Evolutionary conservation across 1,140 invertebrate genomes (phyloP), one percentile per base, ranked within the genome.

Genomic region (Cotesia typhae): DNA sequence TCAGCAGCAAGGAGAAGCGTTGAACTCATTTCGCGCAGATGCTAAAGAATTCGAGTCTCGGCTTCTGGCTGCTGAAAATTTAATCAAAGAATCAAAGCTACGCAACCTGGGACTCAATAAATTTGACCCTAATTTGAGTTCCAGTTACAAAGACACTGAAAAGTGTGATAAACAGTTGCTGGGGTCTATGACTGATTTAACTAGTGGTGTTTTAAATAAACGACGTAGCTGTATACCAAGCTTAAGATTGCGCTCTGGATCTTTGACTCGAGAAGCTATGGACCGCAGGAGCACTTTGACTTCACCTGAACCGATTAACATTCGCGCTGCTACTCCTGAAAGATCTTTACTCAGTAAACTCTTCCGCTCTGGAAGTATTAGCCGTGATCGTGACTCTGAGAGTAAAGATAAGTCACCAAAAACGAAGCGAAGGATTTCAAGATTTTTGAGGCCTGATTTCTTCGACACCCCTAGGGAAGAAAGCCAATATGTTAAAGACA

Each of bases 381-480:
- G 82, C 64, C 66, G 85, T 47, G 41, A 47, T 6, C 41, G 41
- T 80, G 77, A 86, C 9, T 82, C 83, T 17, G 84, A 87, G 53
- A 81, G 81, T 0, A 86, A 82, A 65, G 85, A 86, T 17, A 82
- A 83, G n/a, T 76, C 60, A 47, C 74, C 72, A 10, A 85, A 84
- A 35, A 83, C 83, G 36, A 89, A 88, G 72, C 88, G 90, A 36
- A 87, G 90, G 70, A 89, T 92, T 53, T 94, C 92, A 10, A 87
- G 92, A 72, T 94, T 94, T 81, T 82, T 94, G 65, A 86, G 93
- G 9, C 92, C 93, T 0, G 93, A 94, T 80, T 94, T 94, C 79
- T 94, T 92, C 76, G 93, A 94, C 67, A 88, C 92, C 0, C 90
- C 92, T 0, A 82, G 89, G 53, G 92, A 93, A 74, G 92, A 93